phyloP scores from a whole-genome alignment of 64 coral and sea anemone species.

The Exaiptasia diaphana region DNA sequence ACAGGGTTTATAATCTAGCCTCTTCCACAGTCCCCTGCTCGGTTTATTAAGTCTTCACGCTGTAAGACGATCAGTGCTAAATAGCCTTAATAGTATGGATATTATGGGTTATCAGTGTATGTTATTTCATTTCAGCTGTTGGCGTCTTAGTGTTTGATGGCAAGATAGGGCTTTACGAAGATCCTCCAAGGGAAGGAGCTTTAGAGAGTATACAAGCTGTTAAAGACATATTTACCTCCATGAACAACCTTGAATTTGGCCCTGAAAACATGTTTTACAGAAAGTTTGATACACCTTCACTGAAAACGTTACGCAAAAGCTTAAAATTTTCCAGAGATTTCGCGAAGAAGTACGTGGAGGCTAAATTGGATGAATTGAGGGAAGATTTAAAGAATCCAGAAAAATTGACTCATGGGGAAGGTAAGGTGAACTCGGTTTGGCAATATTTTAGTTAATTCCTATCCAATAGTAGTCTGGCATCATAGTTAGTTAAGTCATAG shows the following conservation, averaged over 20 bases:
- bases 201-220: conserved; percentile 2
- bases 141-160: conserved; percentile 47
- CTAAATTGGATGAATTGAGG: conserved; percentile 21
- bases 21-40: too few species aligned
- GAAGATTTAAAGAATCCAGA: conserved; percentile 7
- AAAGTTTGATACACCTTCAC: conserved; percentile 16
- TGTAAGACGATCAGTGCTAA: too few species aligned
- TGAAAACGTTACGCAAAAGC: conserved; percentile 9
- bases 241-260: neutral
- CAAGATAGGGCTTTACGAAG: conserved; percentile 33
- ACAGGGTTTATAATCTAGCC: too few species aligned
- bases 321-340: conserved; percentile 1
- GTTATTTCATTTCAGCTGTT: neutral
- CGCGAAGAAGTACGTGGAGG: conserved; percentile 30
- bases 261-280: neutral
- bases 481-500: too few species aligned
- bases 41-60: too few species aligned
- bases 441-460: too few species aligned
- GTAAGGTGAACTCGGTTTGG: too few species aligned
- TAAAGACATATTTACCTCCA: neutral
- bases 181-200: conserved; percentile 17
- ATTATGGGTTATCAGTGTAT: too few species aligned
- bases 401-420: neutral
- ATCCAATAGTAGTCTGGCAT: too few species aligned
- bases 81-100: too few species aligned